These are phyloP conservation scores for Syncerus caffer DNA, from an alignment of 2,797 vertebrate species.

Conservation along the genomic window DNA sequence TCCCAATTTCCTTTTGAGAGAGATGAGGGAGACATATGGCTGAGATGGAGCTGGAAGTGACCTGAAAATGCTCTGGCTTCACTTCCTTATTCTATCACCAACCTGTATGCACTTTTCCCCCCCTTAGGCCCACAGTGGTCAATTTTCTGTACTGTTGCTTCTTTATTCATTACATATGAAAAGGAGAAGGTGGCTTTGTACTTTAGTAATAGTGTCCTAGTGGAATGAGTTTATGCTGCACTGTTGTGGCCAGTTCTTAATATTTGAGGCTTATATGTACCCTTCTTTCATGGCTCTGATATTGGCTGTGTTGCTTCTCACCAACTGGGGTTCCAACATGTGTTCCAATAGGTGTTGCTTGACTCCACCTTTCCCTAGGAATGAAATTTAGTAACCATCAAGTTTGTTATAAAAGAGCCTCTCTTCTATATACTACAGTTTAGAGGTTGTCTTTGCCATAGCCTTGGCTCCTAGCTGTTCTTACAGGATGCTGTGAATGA, in stretches of 20 bases:
- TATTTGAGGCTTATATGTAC: not conserved
- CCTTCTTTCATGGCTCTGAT: not conserved
- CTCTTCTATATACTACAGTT: not conserved
- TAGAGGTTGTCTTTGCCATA: not conserved
- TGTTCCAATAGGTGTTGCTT: not conserved
- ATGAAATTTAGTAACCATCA: not conserved
- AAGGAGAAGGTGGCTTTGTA: not conserved
- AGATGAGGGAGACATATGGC: not conserved
- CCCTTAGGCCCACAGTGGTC: not conserved
- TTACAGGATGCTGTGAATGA: not conserved
- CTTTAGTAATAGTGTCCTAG: not conserved
- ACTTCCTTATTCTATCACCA: not conserved
- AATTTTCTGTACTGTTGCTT: not conserved
- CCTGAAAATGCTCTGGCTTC: not conserved
- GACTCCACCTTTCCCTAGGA: not conserved
- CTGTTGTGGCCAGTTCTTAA: not conserved
- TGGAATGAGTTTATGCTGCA: not conserved
- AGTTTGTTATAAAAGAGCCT: not conserved
- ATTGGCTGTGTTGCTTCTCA: not conserved
- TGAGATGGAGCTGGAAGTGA: not conserved
- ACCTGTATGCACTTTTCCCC: not conserved
- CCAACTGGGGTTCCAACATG: not conserved
- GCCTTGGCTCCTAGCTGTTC: not conserved
- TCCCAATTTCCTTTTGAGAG: not conserved
- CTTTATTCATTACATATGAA: not conserved